Evolutionary conservation across 2,113 vertebrate genomes (phyloP).

Genomic region (Petromus typicus): DNA sequence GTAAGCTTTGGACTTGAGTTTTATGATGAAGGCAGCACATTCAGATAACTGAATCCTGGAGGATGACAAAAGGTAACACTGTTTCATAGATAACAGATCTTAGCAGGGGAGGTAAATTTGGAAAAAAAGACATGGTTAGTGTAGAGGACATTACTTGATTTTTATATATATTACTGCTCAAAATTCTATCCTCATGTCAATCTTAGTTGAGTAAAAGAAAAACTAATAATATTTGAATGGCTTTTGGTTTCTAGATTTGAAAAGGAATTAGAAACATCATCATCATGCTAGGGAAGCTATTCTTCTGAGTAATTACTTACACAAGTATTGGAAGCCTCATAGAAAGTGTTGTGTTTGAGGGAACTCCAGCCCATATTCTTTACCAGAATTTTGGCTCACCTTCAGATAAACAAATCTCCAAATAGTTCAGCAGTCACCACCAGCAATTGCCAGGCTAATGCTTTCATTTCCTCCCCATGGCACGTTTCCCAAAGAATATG

Average conservation of each 20-base stretch:
- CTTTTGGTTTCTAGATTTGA: conserved; percentile 61
- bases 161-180: conserved; percentile 1
- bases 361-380: conserved; percentile 73
- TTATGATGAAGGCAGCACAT: not conserved
- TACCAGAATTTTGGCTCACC: conserved; percentile 71
- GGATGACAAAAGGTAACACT: not conserved
- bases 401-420: conserved; percentile 73
- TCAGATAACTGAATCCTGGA: not conserved
- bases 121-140: not conserved
- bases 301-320: conserved; percentile 63
- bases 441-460: conserved; percentile 63
- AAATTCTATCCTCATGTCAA: conserved; percentile 10
- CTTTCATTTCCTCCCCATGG: conserved; percentile 70
- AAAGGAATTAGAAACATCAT: conserved; percentile 73
- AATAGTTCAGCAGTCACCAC: conserved; percentile 63
- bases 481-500: conserved; percentile 55
- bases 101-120: not conserved
- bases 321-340: conserved; percentile 52
- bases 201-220: conserved; percentile 49
- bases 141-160: not conserved
- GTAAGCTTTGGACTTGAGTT: not conserved
- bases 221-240: conserved; percentile 30
- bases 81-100: not conserved
- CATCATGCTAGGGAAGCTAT: conserved; percentile 43
- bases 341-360: conserved; percentile 71